phyloP scores from a whole-genome alignment of 2,888 invertebrate species.

The Platerodrilus igneus region DNA sequence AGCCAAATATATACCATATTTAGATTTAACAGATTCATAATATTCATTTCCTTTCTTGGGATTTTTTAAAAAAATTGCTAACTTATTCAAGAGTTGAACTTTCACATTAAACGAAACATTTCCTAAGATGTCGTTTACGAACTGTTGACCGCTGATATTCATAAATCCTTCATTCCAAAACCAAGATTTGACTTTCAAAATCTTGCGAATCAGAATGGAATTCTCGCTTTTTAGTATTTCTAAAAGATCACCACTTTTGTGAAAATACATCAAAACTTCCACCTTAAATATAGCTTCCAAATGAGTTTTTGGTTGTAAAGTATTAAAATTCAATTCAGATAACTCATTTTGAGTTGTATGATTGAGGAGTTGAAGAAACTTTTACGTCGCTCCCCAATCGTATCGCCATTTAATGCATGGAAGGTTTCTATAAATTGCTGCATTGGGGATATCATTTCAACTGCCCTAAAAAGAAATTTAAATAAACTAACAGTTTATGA shows the following conservation, averaged over 20 bases:
- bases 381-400: too few relatives aligned
- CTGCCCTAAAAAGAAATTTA: too few relatives aligned
- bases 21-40: conserved; percentile 17
- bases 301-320: conserved; percentile 9
- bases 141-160: conserved; percentile 8
- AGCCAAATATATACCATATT: conserved; percentile 21
- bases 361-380: too few relatives aligned
- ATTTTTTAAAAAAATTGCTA: conserved; percentile 12
- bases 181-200: conserved; percentile 19
- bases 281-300: conserved; percentile 20
- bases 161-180: conserved; percentile 16
- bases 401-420: too few relatives aligned
- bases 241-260: conserved; percentile 11
- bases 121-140: conserved; percentile 16
- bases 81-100: conserved; percentile 17
- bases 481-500: too few relatives aligned
- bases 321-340: too few relatives aligned
- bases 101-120: conserved; percentile 15
- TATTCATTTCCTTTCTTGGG: conserved; percentile 12
- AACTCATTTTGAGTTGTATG: too few relatives aligned
- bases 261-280: conserved; percentile 16
- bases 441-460: too few relatives aligned
- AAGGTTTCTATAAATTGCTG: too few relatives aligned
- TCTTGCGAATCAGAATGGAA: conserved; percentile 9
- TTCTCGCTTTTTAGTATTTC: conserved; percentile 21